Percentiles rank a stretch among this genome's conserved stretches.
Evolutionary conservation across 2,888 invertebrate species (phyloP).

Genomic region (Ecliptopera silaceata): DNA sequence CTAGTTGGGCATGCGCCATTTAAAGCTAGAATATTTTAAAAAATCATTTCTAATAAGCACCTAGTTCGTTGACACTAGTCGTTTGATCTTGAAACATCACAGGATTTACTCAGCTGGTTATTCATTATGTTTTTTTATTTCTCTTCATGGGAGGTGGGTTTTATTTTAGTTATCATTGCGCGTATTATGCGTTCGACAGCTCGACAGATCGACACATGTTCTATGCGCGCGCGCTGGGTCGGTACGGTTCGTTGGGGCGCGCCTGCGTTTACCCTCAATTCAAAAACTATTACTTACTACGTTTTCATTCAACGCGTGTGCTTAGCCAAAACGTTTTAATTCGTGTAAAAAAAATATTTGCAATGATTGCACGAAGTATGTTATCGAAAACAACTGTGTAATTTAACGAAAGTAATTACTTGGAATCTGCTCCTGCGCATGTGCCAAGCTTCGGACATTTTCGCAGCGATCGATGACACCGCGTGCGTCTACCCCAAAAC

Average conservation of each 20-base stretch:
- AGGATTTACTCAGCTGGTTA: conserved; percentile 34
- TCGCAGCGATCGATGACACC: conserved; percentile 75
- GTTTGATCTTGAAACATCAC: conserved; percentile 42
- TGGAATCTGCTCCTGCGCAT: conserved; percentile 63
- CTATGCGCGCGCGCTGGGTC: conserved; percentile 58
- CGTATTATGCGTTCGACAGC: conserved; percentile 57
- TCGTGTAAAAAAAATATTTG: background rate
- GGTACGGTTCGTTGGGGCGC: conserved; percentile 62
- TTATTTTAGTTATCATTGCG: conserved; percentile 78
- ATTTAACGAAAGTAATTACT: conserved; percentile 62
- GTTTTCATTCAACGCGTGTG: conserved; percentile 29
- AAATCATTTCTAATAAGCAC: conserved; percentile 17
- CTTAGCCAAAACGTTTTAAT: conserved; percentile 6
- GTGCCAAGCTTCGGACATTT: conserved; percentile 71
- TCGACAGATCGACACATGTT: conserved; percentile 59
- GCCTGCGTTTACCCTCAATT: conserved; percentile 54
- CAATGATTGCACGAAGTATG: conserved; percentile 26
- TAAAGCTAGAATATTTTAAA: conserved; percentile 20
- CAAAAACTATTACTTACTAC: conserved; percentile 7
- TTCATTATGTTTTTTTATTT: conserved; percentile 48
- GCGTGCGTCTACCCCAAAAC: conserved; percentile 67
- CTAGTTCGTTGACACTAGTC: conserved; percentile 36
- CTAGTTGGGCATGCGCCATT: conserved; percentile 29
- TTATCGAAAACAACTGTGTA: conserved; percentile 48
- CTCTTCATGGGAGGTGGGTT: conserved; percentile 66